phyloP scores from a whole-genome alignment of 2,113 vertebrate genomes.

The Urocynchramus pylzowi region DNA sequence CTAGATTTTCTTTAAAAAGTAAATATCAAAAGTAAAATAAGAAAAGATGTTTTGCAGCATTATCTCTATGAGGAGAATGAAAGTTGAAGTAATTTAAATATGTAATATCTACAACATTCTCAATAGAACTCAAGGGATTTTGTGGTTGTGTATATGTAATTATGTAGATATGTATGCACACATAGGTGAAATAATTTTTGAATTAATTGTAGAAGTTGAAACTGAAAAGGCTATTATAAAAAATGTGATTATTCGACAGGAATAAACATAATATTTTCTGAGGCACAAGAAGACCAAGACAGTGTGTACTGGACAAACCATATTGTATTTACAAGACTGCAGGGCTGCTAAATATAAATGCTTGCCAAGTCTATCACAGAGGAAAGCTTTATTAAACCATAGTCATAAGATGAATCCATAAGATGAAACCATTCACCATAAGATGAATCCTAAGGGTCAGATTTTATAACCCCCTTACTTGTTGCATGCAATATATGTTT shows the following conservation, averaged over 20 bases:
- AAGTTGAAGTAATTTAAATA: background rate
- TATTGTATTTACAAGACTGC: rapidly evolving
- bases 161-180: background rate
- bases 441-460: background rate
- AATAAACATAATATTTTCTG: background rate
- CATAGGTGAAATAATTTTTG: background rate
- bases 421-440: too few relatives aligned
- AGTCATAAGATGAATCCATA: background rate
- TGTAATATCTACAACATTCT: background rate
- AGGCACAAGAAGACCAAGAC: background rate
- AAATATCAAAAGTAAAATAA: background rate
- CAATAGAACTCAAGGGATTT: background rate
- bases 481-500: background rate
- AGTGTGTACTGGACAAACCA: rapidly evolving
- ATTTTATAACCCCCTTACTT: background rate
- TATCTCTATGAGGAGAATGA: background rate
- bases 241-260: rapidly evolving
- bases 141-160: background rate
- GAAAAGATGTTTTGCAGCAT: background rate
- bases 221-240: background rate
- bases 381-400: background rate
- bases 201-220: background rate
- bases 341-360: background rate
- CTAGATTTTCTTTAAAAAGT: background rate
- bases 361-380: background rate